Percentiles rank a stretch among this genome's conserved stretches.
phyloP scores from a whole-genome alignment of 2,113 vertebrate species.

The Pangasianodon gigas region DNA sequence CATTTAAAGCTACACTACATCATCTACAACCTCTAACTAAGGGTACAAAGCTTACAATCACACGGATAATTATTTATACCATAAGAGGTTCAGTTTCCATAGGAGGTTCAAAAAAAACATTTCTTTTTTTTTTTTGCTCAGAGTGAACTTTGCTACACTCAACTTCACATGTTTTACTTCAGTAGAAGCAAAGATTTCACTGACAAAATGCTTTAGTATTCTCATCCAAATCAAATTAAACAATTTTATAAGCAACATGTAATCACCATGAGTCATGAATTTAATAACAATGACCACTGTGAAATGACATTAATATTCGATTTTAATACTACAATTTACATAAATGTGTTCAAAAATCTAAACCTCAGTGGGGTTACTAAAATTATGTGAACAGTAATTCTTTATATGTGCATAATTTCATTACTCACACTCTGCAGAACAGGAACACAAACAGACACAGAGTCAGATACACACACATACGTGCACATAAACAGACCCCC shows the following conservation, averaged over 20 bases:
- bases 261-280: constrained; percentile 37
- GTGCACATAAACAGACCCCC: not conserved
- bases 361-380: constrained; percentile 40
- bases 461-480: constrained; percentile 19
- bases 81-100: not conserved
- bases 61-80: not conserved
- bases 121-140: not conserved
- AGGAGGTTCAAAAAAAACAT: not conserved
- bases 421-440: constrained; percentile 48
- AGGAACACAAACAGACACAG: constrained; percentile 17
- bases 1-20: constrained; percentile 7
- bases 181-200: not conserved
- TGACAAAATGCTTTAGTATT: not conserved
- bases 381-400: constrained; percentile 20
- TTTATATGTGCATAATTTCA: constrained; percentile 42
- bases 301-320: constrained; percentile 43
- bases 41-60: not conserved
- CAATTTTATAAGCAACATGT: not conserved
- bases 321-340: constrained; percentile 44
- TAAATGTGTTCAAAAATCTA: constrained; percentile 37
- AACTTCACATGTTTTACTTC: not conserved
- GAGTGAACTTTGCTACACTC: not conserved
- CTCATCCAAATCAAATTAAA: not conserved
- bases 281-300: constrained; percentile 36
- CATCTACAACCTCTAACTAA: constrained; percentile 2